Conservation (phyloP, 2,797 vertebrate genomes). For the Rhabdomys pumilio region DNA sequence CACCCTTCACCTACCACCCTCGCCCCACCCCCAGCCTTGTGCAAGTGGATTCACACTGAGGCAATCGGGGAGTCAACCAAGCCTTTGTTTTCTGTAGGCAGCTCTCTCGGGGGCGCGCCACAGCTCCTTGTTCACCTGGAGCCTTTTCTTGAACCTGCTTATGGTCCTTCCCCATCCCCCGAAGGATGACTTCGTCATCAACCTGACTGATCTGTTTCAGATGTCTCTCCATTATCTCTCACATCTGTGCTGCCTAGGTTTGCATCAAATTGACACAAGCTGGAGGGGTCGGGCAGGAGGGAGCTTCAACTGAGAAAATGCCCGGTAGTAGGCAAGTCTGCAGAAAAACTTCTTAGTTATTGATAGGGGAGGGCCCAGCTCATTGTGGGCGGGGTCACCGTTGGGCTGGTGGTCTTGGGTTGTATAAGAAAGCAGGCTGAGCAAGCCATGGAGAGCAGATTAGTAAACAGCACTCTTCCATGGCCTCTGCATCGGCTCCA, state of each 20-base stretch:
- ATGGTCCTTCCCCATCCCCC: fast-evolving
- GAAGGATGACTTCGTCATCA: fast-evolving
- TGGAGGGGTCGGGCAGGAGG: background rate
- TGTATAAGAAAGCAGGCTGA: background rate
- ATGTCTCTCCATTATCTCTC: background rate
- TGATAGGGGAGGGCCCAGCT: background rate
- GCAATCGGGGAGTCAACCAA: fast-evolving
- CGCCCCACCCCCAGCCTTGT: fast-evolving
- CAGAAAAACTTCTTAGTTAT: background rate
- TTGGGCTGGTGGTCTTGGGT: background rate
- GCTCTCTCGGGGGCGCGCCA: fast-evolving
- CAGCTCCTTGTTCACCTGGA: fast-evolving
- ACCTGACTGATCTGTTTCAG: fast-evolving
- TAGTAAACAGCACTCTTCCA: background rate
- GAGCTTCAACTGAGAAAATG: background rate
- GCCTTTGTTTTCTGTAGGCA: fast-evolving
- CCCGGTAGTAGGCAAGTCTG: background rate
- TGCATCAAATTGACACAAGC: background rate
- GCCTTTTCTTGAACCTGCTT: background rate
- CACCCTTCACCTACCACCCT: fast-evolving
- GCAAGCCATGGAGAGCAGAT: background rate
- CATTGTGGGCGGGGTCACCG: background rate
- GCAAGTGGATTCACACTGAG: fast-evolving
- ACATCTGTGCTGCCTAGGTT: background rate
- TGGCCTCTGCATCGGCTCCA: background rate